phyloP scores from a whole-genome alignment of 2,888 invertebrate species.

The Entomobrya multifasciata region DNA sequence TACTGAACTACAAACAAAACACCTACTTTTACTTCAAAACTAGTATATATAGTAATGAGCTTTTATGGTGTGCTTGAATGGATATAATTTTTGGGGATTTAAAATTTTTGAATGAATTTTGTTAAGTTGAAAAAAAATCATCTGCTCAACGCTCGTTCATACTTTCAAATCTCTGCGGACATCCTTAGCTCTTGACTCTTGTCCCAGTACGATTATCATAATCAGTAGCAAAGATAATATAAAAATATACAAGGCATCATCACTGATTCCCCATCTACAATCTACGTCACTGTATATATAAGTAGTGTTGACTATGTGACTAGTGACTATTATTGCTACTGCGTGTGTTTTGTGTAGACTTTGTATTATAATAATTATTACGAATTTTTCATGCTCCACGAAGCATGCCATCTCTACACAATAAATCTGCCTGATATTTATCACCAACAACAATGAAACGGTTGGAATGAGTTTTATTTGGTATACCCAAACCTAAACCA shows the following conservation, averaged over 20 bases:
- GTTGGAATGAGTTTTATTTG: no score
- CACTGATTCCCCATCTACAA: no score
- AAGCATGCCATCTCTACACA: constrained; percentile 51
- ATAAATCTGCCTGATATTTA: constrained; percentile 52
- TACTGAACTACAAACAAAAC: no score
- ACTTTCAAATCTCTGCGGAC: neutral
- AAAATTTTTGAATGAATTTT: neutral
- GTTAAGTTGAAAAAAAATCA: neutral
- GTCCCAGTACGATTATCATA: neutral
- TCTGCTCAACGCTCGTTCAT: neutral
- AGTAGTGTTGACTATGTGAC: no score
- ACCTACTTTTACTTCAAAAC: no score
- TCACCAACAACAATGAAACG: no score
- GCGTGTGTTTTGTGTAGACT: neutral
- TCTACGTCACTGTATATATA: no score
- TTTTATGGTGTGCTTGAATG: neutral
- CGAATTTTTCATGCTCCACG: constrained; percentile 60
- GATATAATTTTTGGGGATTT: constrained; percentile 1
- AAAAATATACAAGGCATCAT: no score
- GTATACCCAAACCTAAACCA: neutral
- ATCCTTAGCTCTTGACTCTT: neutral
- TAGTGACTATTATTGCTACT: neutral
- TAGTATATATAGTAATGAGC: neutral
- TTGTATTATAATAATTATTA: constrained; percentile 57
- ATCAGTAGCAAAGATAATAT: neutral